Conservation (phyloP, 2,797 vertebrate species). For the Amblyraja radiata region DNA sequence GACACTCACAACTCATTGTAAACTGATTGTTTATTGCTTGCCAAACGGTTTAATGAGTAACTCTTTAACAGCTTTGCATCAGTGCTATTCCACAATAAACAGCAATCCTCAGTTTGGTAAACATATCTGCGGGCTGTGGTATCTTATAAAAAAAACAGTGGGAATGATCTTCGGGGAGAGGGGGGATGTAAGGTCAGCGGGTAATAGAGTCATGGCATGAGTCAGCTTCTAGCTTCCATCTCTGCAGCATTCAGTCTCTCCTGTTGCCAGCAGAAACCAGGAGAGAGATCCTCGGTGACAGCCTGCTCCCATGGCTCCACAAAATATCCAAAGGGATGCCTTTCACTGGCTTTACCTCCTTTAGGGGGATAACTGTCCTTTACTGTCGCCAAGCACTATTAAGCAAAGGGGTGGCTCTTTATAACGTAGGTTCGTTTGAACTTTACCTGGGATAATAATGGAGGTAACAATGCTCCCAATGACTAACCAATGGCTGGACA, state of each 20-base stretch:
- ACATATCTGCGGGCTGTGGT: background rate
- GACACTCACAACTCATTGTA: background rate
- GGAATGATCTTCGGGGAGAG: background rate
- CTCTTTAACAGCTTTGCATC: background rate
- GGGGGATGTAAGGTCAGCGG: background rate
- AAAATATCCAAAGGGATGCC: background rate
- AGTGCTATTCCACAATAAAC: background rate
- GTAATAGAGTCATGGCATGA: background rate
- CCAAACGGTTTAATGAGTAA: conserved; percentile 14
- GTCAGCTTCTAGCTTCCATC: background rate
- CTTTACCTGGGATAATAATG: no score
- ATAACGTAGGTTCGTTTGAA: background rate
- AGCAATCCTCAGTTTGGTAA: background rate
- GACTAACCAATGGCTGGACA: no score
- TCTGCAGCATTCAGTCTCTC: background rate
- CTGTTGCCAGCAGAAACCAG: no score
- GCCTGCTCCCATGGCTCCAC: background rate
- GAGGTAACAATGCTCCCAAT: no score
- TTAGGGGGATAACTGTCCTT: background rate
- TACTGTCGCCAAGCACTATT: background rate
- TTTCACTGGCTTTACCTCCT: background rate
- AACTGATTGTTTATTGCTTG: background rate
- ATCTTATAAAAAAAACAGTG: background rate
- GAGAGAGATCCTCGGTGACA: background rate
- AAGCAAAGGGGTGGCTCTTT: background rate